A percentile compares a stretch with the other conserved stretches of the same genome.
These are phyloP conservation scores for Hydraecia micacea DNA, from an alignment of 2,888 invertebrate species.

Conservation along the genomic window DNA sequence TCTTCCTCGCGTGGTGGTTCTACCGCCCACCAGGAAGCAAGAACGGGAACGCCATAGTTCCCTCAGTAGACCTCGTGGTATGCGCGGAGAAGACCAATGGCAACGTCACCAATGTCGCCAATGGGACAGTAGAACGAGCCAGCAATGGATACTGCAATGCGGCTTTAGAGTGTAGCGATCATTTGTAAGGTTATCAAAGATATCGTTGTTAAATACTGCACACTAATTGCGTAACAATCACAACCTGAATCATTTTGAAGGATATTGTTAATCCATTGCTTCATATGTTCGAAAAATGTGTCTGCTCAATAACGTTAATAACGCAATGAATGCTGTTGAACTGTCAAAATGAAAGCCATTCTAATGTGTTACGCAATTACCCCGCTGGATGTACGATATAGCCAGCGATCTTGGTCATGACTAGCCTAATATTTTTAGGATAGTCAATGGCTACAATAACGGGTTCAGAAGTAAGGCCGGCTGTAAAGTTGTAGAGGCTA, in stretches of 20 bases:
- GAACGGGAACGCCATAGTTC: slow-evolving; percentile 80
- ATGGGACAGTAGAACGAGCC: slow-evolving; percentile 67
- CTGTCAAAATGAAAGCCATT: not conserved
- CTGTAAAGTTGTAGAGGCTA: slow-evolving; percentile 35
- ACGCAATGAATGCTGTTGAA: not conserved
- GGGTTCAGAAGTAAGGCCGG: slow-evolving; percentile 34
- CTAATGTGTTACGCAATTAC: not conserved
- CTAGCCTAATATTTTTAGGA: slow-evolving; percentile 2
- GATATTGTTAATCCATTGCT: not conserved
- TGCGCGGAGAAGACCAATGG: slow-evolving; percentile 79
- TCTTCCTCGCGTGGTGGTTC: slow-evolving; percentile 94
- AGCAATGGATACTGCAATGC: slow-evolving; percentile 86
- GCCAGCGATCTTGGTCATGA: not conserved
- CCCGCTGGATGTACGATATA: not conserved
- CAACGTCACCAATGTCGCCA: slow-evolving; percentile 66
- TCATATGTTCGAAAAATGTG: not conserved
- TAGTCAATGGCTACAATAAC: slow-evolving; percentile 10
- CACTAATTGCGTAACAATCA: not conserved
- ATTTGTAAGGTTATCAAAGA: slow-evolving; percentile 76
- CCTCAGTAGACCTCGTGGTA: slow-evolving; percentile 82
- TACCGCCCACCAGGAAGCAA: slow-evolving; percentile 92
- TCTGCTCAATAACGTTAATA: not conserved
- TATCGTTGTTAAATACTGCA: not conserved
- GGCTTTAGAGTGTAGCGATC: slow-evolving; percentile 85
- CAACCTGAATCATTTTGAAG: not conserved